Base-by-base conservation (phyloP, 2,888 invertebrate genomes). In the Drosophila incognita region DNA sequence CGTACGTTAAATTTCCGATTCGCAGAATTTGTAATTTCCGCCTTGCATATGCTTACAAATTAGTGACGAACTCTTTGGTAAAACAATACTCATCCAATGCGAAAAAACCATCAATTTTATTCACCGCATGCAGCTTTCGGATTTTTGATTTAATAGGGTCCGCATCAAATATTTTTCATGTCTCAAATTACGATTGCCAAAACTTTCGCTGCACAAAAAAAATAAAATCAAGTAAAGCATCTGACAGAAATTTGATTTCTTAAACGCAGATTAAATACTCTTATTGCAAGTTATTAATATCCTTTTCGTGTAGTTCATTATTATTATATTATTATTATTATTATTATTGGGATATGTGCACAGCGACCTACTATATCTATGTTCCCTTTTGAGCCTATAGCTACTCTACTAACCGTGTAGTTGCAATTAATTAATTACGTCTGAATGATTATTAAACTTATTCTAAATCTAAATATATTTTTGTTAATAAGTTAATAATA, bases 71-170 rank as follows among this genome's bases (percentile, higher is more conserved):
- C 63, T 58, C 53, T 64, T 74, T 64, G 57, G 64, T 72, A 75
- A 78, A 75, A 71, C 75, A 75, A 75, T 65, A 65, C 40, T 35
- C 49, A 33, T 4, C 36, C 46, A 67, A 51, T 62, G 31, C n/a
- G 18, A 27, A 40, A 56, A 57, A 65, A 35, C 27, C 65, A 78
- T 78, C 40, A 78, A 72, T 75, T 78, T 75, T 36, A 71, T 71
- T 64, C 58, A 49, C 58, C 52, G 67, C 72, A 75, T 76, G 75
- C 74, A 61, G 62, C 74, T 74, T 71, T 71, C 57, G 42, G 54
- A 71, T 61, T 68, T 79, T 74, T 83, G 81, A 81, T 86, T 83
- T 72, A 86, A 81, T 76, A 46, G 84, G 82, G 77, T 77, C 64
- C 64, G 68, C 70, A 40, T 48, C 2, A 27, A 56, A 68, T 11